Conservation (phyloP, 53 echinoderm and acorn worm genomes). For the Patiria pectinifera region DNA sequence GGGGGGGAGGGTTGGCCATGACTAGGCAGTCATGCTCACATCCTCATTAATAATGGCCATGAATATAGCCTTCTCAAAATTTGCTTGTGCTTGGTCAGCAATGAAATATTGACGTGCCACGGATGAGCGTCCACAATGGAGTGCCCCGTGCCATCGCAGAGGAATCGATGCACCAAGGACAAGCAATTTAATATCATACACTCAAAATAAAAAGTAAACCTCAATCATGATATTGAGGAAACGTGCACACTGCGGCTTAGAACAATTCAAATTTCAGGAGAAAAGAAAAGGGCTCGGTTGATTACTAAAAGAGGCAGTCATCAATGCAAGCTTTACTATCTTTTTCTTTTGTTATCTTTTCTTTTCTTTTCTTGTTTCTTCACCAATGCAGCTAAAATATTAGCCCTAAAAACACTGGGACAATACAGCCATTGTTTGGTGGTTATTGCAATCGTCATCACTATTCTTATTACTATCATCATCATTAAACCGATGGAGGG, state of each 20-base stretch:
- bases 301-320: conserved; percentile 11
- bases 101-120: conserved; percentile 66
- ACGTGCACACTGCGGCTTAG: conserved; percentile 20
- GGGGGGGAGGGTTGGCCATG: neutral
- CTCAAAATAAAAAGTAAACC: conserved; percentile 49
- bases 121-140: conserved; percentile 62
- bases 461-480: neutral
- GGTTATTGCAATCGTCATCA: neutral
- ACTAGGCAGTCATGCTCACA: conserved; percentile 52
- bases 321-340: neutral
- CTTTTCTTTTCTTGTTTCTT: neutral
- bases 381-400: neutral
- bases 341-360: neutral
- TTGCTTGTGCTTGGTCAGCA: conserved; percentile 64
- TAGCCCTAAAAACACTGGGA: neutral
- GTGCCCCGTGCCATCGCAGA: conserved; percentile 25
- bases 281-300: neutral
- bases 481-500: neutral
- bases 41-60: conserved; percentile 69
- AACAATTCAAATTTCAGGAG: neutral
- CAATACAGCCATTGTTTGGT: conserved; percentile 18
- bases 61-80: conserved; percentile 64
- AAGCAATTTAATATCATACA: conserved; percentile 62
- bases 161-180: conserved; percentile 66
- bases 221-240: conserved; percentile 51